phyloP scores from a whole-genome alignment of 2,797 vertebrate species.

The Mus spretus region DNA sequence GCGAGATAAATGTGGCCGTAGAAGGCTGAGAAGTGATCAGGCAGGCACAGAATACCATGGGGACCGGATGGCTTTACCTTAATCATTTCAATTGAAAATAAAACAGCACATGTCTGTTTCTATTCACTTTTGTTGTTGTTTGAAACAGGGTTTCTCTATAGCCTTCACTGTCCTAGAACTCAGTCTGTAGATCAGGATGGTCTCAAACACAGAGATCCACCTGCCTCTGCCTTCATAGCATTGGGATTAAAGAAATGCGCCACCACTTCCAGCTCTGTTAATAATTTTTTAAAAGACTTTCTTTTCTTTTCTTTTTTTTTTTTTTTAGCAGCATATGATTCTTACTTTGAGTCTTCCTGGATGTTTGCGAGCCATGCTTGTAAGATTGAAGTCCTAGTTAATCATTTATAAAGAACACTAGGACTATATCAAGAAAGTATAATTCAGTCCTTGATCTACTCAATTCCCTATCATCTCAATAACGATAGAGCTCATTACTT shows the following conservation, averaged over 20 bases:
- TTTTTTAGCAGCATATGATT: neutral
- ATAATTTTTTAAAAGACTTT: neutral
- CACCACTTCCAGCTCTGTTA: neutral
- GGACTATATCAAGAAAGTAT: neutral
- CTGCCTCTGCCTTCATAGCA: neutral
- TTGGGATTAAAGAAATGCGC: neutral
- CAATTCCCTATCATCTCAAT: neutral
- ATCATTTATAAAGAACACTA: neutral
- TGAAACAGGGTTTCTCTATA: neutral
- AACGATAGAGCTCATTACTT: neutral
- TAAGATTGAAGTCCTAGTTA: neutral
- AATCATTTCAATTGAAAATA: neutral
- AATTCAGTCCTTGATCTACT: conserved; percentile 15
- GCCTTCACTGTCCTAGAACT: neutral
- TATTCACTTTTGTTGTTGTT: neutral
- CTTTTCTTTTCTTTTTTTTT: neutral
- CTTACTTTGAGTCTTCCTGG: neutral
- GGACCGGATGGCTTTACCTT: neutral
- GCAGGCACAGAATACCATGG: neutral
- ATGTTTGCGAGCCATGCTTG: conserved; percentile 11
- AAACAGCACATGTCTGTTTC: neutral
- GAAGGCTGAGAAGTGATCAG: neutral
- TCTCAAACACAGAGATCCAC: neutral
- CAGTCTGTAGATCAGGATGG: neutral
- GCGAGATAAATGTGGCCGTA: neutral